A percentile compares a stretch with the other conserved stretches of the same genome.
Evolutionary conservation across 2,797 vertebrate genomes (phyloP).

Genomic region (Labroides dimidiatus): DNA sequence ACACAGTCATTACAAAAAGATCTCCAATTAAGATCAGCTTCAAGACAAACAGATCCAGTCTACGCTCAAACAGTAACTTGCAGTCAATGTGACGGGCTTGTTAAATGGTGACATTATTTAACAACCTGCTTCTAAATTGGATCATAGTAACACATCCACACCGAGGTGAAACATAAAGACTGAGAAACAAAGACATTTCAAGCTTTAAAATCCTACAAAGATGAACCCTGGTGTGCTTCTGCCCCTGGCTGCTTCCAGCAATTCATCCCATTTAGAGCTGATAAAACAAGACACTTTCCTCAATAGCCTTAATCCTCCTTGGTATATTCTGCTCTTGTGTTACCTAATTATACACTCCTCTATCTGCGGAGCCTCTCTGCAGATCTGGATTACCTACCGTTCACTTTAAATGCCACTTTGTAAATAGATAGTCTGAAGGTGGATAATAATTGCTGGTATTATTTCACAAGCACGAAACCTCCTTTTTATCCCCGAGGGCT

Average conservation of each 20-base stretch:
- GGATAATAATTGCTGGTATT: slow-evolving; percentile 36
- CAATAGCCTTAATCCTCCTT: slow-evolving; percentile 31
- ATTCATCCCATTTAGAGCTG: slow-evolving; percentile 37
- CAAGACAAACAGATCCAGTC: slow-evolving; percentile 30
- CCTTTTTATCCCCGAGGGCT: background rate
- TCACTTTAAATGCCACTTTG: slow-evolving; percentile 50
- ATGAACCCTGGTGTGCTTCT: slow-evolving; percentile 33
- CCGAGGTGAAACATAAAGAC: background rate
- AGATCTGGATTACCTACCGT: slow-evolving; percentile 35
- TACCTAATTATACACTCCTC: slow-evolving; percentile 28
- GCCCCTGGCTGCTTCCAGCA: slow-evolving; percentile 34
- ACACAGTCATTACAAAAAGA: slow-evolving; percentile 54
- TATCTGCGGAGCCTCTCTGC: slow-evolving; percentile 21
- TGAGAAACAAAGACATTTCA: slow-evolving; percentile 63
- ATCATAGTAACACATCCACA: slow-evolving; percentile 12
- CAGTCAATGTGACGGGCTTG: slow-evolving; percentile 19
- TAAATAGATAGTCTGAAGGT: slow-evolving; percentile 27
- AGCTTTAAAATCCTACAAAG: slow-evolving; percentile 24
- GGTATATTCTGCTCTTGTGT: slow-evolving; percentile 29
- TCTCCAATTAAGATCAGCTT: slow-evolving; percentile 36
- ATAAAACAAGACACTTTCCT: slow-evolving; percentile 60
- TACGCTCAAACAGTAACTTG: background rate
- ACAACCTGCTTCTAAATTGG: slow-evolving; percentile 16
- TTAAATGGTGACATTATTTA: slow-evolving; percentile 32
- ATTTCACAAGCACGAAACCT: slow-evolving; percentile 31